Evolutionary conservation across 2,113 vertebrate genomes (phyloP).

Genomic region (Tylochromis polylepis): DNA sequence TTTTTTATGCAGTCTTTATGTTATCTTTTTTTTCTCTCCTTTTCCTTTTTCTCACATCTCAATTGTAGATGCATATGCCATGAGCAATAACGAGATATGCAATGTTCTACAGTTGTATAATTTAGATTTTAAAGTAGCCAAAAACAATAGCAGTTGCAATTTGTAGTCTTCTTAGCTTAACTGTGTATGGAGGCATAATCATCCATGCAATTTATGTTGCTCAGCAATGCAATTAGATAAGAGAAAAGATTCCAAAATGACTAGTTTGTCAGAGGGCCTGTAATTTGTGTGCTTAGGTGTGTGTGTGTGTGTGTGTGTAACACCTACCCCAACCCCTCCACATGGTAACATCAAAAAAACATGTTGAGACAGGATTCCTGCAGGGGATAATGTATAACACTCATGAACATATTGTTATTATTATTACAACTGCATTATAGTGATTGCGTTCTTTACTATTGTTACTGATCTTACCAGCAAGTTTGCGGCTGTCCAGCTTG

Average conservation of each 20-base stretch:
- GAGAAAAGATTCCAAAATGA: conserved; percentile 44
- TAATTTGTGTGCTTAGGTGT: neutral
- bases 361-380: conserved; percentile 85
- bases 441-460: neutral
- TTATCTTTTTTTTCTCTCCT: neutral
- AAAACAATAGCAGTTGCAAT: conserved; percentile 48
- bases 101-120: conserved; percentile 12
- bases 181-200: conserved; percentile 51
- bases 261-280: neutral
- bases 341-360: conserved; percentile 89
- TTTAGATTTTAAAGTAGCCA: conserved; percentile 37
- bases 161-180: conserved; percentile 46
- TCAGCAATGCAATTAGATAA: conserved; percentile 49
- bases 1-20: neutral
- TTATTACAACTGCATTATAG: neutral
- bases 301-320: neutral
- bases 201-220: conserved; percentile 49
- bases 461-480: conserved; percentile 73
- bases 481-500: conserved; percentile 84
- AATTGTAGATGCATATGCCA: neutral
- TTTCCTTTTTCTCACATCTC: neutral
- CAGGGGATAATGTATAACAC: neutral
- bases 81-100: neutral
- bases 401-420: neutral
- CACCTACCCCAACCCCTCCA: conserved; percentile 90